Evolutionary conservation across 1,140 invertebrate genomes (phyloP).

Genomic region (Tribolium castaneum): DNA sequence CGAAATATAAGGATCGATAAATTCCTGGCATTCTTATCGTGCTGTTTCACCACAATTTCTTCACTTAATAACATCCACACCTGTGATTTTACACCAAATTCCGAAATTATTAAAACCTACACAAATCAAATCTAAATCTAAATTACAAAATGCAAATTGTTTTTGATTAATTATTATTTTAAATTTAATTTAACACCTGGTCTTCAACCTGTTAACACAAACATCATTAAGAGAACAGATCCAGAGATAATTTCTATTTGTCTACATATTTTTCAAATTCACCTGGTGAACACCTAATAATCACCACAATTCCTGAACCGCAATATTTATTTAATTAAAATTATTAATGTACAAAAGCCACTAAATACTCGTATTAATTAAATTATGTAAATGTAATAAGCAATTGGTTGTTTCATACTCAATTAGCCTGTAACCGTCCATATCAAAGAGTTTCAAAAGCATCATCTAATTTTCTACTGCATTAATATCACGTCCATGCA

Average conservation of each 20-base stretch:
- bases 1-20: conserved; percentile 46
- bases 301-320: not conserved
- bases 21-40: conserved; percentile 45
- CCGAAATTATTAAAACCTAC: not conserved
- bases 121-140: conserved; percentile 6
- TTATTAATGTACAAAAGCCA: not conserved
- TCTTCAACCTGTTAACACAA: conserved; percentile 34
- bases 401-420: not conserved
- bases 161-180: conserved; percentile 21
- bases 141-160: conserved; percentile 17
- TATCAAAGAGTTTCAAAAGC: not conserved
- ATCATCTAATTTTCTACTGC: conserved; percentile 8
- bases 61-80: not conserved
- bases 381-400: conserved; percentile 8
- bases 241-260: conserved; percentile 4
- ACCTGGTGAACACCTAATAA: not conserved
- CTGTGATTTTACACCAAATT: not conserved
- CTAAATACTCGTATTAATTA: not conserved
- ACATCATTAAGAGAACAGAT: conserved; percentile 33
- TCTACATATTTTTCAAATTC: not conserved
- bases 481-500: not conserved
- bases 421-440: conserved; percentile 10
- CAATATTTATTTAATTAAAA: not conserved
- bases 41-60: conserved; percentile 30
- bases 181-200: conserved; percentile 29